Conservation (phyloP, 1,140 invertebrate species). For the Lepidurus packardi region DNA sequence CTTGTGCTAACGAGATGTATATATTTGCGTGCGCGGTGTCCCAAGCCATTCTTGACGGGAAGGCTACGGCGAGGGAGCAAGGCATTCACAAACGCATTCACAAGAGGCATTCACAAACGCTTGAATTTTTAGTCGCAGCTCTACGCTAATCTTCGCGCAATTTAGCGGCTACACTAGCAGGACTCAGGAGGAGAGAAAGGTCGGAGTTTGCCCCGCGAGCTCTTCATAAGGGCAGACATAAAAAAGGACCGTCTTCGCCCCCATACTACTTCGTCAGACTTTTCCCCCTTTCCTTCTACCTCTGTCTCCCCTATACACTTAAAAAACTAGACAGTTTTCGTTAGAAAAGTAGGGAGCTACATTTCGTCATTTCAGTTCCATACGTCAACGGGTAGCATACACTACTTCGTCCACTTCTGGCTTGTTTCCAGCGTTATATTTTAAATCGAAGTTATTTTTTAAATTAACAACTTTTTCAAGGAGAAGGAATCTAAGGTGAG, state of each 20-base stretch:
- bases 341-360: not conserved
- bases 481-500: not conserved
- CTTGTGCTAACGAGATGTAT: not conserved
- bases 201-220: not conserved
- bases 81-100: not conserved
- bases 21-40: not conserved
- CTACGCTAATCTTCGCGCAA: not conserved
- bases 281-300: not conserved
- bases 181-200: not conserved
- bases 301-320: not conserved
- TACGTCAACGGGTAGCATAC: not conserved
- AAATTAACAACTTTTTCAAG: not conserved
- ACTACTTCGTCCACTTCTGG: not conserved
- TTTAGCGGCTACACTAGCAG: not conserved
- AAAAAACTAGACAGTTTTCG: not conserved
- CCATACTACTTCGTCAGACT: not conserved
- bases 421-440: not conserved
- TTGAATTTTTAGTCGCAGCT: constrained; percentile 1
- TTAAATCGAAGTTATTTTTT: not conserved
- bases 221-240: not conserved
- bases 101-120: not conserved
- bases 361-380: not conserved
- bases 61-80: not conserved
- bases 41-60: constrained; percentile 1
- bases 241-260: not conserved